Base-by-base conservation (phyloP, 2,888 invertebrate species). In the Tholera decimalis region DNA sequence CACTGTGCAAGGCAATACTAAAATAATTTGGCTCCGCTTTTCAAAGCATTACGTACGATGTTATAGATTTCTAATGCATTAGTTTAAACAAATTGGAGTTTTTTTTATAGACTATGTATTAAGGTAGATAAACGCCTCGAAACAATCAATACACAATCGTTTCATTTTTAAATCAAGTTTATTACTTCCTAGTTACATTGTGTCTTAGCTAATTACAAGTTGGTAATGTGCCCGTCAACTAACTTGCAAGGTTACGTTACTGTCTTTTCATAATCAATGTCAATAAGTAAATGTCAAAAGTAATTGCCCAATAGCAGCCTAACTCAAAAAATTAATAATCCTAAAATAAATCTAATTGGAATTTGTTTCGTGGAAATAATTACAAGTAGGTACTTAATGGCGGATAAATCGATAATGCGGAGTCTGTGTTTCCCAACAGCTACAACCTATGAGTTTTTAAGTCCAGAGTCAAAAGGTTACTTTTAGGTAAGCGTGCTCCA, bases 171-270 rank as follows among this genome's bases (percentile, higher is more conserved):
- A 37, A 43, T 35, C n/a, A 43, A 26, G 15, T 39, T 41, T 20
- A 39, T 71, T 13, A 72, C 54, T 63, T 72, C 73, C 64, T 63
- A 15, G 41, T 39, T 56, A 53, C 50, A 47, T 56, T 69, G 51
- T 56, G 43, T 44, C 63, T 55, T 37, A 30, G 28, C 11, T 43
- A 47, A 28, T 55, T 39, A 37, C 20, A 9, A 46, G 33, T 33
- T 13, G 8, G n/a, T 28, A 49, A 44, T 22, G 43, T 64, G 6
- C 18, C 20, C 30, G 24, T 37, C 41, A 41, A 53, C 28, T 43
- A n/a, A 37, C 15, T 15, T 18, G 18, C 66, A 53, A 70, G 73
- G 57, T 56, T 35, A 35, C 13, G 37, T 44, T 35, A 18, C 30
- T 28, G 11, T 26, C 26, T 50, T 58, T 49, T 30, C n/a, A 30